phyloP scores from a whole-genome alignment of 2,888 invertebrate species.

The Drosophila aldrichi region DNA sequence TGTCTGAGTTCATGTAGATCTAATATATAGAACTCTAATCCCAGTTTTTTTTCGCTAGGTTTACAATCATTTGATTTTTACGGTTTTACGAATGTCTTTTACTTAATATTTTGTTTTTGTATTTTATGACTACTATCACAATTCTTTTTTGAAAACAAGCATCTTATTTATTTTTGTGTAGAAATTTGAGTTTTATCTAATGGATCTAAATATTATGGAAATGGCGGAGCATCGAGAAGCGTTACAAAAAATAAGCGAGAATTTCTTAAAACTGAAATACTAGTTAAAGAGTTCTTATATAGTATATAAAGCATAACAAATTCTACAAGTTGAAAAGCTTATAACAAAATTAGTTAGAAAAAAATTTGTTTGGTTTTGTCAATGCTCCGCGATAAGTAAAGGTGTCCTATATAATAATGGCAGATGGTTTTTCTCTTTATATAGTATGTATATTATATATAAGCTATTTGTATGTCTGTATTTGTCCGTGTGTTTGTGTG shows the following conservation, averaged over 20 bases:
- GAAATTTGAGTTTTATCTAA: constrained; percentile 26
- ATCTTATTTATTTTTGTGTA: constrained; percentile 42
- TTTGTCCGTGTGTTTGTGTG: constrained; percentile 26
- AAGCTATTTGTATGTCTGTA: constrained; percentile 41
- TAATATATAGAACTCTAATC: constrained; percentile 14
- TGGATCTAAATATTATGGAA: constrained; percentile 28
- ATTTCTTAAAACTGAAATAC: constrained; percentile 33
- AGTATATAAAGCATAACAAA: constrained; percentile 39
- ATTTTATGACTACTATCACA: constrained; percentile 79
- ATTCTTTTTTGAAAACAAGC: constrained; percentile 78
- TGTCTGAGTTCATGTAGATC: constrained; percentile 21
- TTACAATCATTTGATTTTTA: constrained; percentile 60
- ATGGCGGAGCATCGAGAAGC: constrained; percentile 45
- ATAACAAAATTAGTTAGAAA: constrained; percentile 12
- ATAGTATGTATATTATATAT: constrained; percentile 35
- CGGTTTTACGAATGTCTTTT: constrained; percentile 47
- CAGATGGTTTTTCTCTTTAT: constrained; percentile 55
- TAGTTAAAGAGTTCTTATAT: constrained; percentile 5
- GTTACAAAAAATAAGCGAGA: constrained; percentile 38
- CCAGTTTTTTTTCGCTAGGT: constrained; percentile 31
- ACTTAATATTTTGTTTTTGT: constrained; percentile 60
- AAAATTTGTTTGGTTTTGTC: constrained; percentile 39
- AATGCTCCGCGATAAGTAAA: constrained; percentile 66
- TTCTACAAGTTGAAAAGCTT: constrained; percentile 34
- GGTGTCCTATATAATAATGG: constrained; percentile 67